Evolutionary conservation across 2,113 vertebrate species (phyloP).

Genomic region (Raja brachyura): DNA sequence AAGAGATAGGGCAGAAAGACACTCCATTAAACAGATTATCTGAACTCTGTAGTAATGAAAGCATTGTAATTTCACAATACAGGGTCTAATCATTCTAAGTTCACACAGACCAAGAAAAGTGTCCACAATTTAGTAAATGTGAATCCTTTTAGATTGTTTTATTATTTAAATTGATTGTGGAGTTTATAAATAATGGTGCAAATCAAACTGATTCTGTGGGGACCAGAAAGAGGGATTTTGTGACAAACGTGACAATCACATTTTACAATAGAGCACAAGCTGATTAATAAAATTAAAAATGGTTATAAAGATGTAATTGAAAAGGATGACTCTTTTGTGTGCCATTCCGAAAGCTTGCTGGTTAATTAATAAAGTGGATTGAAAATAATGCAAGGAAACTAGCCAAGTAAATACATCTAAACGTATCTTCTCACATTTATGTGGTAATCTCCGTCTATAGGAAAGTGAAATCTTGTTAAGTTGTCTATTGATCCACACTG

Average conservation of each 20-base stretch:
- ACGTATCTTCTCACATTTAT: background rate
- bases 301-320: background rate
- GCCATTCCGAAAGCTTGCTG: background rate
- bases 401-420: background rate
- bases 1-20: background rate
- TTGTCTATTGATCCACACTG: background rate
- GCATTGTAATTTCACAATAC: background rate
- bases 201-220: background rate
- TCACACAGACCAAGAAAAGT: background rate
- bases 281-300: background rate
- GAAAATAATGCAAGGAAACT: background rate
- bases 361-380: background rate
- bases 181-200: background rate
- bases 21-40: background rate
- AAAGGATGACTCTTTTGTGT: background rate
- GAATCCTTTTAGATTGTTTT: too few relatives aligned
- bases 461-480: background rate
- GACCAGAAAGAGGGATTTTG: background rate
- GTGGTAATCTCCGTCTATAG: background rate
- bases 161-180: background rate
- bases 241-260: background rate
- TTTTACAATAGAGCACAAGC: background rate
- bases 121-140: too few relatives aligned
- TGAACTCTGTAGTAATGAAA: background rate
- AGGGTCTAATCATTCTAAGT: background rate